Evolutionary conservation across 2,113 vertebrate genomes (phyloP), one percentile per base, ranked within the genome.

Genomic region (Pao palembangensis): DNA sequence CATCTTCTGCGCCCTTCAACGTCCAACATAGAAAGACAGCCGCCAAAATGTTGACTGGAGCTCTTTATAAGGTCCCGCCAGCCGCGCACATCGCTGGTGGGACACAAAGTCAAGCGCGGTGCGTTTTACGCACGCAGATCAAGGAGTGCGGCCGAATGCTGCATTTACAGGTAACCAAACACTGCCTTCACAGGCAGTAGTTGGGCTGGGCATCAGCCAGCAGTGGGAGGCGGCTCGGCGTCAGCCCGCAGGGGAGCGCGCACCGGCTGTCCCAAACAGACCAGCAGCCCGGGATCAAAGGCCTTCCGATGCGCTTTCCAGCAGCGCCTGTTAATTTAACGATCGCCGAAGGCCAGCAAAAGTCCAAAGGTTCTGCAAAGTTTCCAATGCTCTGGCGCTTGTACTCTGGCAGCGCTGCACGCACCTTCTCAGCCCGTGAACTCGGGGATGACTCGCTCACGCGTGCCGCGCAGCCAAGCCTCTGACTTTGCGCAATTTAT

Each of bases 1-100:
- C 96, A 98, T 98, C 88, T 92, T 96, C 53, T 51, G 57, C 28
- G 14, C 18, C 49, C 21, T 25, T 49, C 52, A 46, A 48, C 5
- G 11, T 25, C 50, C 18, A 8, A 11, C 20, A 11, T 5, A 20
- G 47, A 18, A 16, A 44, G 16, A 23, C 5, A 25, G 16, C 0
- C 18, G 16, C 52, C 58, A 48, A 55, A 61, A 43, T 51, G 55
- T 20, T 59, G 67, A 67, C 57, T 0, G 17, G 17, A 50, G 14
- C 0, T 12, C 21, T 31, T 64, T 64, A 76, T 63, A 38, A 38
- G 34, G 34, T 38, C 34, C 34, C 8, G 11, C 1, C 11, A 3
- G 34, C 34, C 11, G 34, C 34, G 34, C 34, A 79, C 57, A 12
- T 55, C 38, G 57, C 20, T 58, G 16, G n/a, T n/a, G 8, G 58